Conservation (phyloP, 2,888 invertebrate species). For the Pollenia griseotomentosa region DNA sequence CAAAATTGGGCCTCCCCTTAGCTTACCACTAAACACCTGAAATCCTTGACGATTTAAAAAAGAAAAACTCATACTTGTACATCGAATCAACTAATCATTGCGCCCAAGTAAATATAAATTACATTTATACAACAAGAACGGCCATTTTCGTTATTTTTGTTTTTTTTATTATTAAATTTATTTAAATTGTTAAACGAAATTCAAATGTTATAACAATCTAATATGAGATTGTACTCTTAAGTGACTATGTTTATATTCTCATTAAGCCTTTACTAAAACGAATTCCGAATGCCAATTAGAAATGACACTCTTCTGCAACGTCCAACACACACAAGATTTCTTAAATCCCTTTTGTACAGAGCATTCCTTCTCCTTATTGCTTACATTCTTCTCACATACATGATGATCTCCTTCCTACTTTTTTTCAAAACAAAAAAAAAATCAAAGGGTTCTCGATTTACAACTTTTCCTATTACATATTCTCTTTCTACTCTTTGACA, state of each 20-base stretch:
- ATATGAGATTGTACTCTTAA: constrained; percentile 56
- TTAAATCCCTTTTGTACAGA: background rate
- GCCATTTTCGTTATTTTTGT: constrained; percentile 32
- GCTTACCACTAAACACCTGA: constrained; percentile 47
- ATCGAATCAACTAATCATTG: constrained; percentile 35
- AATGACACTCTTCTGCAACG: background rate
- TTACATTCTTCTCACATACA: background rate
- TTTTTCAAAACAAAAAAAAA: background rate
- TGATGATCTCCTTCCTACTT: constrained; percentile 41
- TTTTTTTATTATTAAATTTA: constrained; percentile 23
- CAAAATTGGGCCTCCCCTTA: constrained; percentile 48
- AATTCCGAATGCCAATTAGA: constrained; percentile 9
- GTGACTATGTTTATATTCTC: constrained; percentile 48
- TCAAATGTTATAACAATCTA: background rate
- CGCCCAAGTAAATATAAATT: constrained; percentile 38
- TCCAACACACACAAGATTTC: background rate
- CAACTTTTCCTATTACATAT: background rate
- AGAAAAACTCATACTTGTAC: background rate
- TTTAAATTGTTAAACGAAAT: constrained; percentile 15
- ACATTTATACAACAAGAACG: constrained; percentile 45
- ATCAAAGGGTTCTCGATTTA: too few relatives aligned
- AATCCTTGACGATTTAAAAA: constrained; percentile 18
- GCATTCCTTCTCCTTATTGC: background rate
- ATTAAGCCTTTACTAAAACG: constrained; percentile 28
- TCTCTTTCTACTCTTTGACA: background rate